A percentile compares a stretch with the other conserved stretches of the same genome.
These are phyloP conservation scores for Lamproptera curius DNA, from an alignment of 2,888 invertebrate genomes.

Conservation along the genomic window DNA sequence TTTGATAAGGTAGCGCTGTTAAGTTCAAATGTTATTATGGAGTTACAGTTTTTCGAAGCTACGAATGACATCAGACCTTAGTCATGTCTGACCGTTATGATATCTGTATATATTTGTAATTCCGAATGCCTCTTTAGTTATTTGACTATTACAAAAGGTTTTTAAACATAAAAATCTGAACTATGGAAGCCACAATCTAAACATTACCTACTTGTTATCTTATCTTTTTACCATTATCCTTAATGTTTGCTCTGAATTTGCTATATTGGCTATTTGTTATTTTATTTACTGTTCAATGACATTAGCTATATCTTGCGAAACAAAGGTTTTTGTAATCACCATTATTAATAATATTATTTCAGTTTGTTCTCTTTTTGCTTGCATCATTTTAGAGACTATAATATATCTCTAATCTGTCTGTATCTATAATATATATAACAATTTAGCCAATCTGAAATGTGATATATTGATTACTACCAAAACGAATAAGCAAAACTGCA, in stretches of 20 bases:
- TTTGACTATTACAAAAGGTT: background rate
- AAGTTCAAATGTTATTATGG: background rate
- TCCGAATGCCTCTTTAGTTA: background rate
- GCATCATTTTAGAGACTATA: no score
- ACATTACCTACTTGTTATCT: constrained; percentile 16
- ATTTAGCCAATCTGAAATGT: no score
- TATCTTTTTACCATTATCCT: constrained; percentile 18
- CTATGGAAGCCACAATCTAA: constrained; percentile 14
- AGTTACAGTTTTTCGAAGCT: constrained; percentile 1
- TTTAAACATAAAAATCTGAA: background rate
- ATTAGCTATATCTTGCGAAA: no score
- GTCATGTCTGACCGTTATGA: constrained; percentile 36
- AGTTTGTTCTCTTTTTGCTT: no score
- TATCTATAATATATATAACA: no score
- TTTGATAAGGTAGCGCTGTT: background rate
- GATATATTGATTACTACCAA: no score
- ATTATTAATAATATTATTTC: no score
- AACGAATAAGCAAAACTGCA: no score
- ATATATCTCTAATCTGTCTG: no score
- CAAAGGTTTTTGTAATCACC: no score
- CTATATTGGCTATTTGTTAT: background rate
- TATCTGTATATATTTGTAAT: constrained; percentile 11
- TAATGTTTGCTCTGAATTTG: constrained; percentile 3
- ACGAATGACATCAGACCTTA: constrained; percentile 54
- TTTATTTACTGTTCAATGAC: no score